Percentiles rank a stretch among this genome's conserved stretches.
Conservation (phyloP, 2,888 invertebrate species). For the Lottia scabra region DNA sequence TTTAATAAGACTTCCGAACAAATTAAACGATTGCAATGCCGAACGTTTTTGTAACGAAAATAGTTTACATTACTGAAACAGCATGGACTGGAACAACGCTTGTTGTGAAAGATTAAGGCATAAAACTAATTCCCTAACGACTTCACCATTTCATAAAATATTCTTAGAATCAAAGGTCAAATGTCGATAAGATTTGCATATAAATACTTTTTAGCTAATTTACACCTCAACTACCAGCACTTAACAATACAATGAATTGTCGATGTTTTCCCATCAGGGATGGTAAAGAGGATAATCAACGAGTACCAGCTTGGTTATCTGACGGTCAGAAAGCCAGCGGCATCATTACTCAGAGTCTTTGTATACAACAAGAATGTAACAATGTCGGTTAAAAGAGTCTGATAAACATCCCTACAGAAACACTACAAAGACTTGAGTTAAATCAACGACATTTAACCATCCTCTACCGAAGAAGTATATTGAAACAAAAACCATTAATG, state of each 20-base stretch:
- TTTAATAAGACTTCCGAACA: too few species aligned
- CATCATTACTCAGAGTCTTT: not conserved
- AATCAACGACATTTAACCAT: not conserved
- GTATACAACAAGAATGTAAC: not conserved
- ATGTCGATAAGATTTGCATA: not conserved
- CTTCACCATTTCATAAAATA: not conserved
- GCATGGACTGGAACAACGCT: too few species aligned
- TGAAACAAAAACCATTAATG: conserved; percentile 6
- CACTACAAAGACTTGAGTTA: not conserved
- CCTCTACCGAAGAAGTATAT: not conserved
- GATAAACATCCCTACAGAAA: not conserved
- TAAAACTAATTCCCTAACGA: not conserved
- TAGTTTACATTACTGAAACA: too few species aligned
- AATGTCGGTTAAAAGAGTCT: not conserved
- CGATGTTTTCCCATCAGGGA: conserved; percentile 1
- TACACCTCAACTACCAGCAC: not conserved
- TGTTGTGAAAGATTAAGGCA: too few species aligned
- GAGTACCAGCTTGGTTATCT: not conserved
- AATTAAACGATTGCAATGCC: too few species aligned
- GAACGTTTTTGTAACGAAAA: too few species aligned
- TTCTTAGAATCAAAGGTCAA: not conserved
- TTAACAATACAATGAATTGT: not conserved
- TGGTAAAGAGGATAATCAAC: not conserved
- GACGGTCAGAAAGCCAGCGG: not conserved
- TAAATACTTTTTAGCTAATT: not conserved